A percentile compares a stretch with the other conserved stretches of the same genome.
These are phyloP conservation scores for Sycophaga agraensis DNA, from an alignment of 1,140 invertebrate genomes.

Conservation along the genomic window DNA sequence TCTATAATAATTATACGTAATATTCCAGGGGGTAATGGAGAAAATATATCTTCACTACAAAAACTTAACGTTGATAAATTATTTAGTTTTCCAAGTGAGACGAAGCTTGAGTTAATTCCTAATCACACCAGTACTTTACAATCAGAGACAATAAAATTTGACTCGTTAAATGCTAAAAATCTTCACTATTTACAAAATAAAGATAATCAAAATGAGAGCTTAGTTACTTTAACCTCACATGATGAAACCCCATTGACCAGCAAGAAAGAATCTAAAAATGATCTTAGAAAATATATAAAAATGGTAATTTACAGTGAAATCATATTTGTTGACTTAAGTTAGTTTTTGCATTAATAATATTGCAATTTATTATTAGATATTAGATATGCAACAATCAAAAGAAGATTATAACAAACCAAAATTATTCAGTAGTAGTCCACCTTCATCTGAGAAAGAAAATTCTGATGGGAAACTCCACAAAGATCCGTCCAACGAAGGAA, in stretches of 20 bases:
- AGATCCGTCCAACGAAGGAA: conserved; percentile 48
- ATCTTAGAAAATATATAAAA: conserved; percentile 51
- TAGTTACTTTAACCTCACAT: conserved; percentile 40
- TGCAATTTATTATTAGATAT: conserved; percentile 35
- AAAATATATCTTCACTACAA: conserved; percentile 42
- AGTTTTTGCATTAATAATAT: no score
- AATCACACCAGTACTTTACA: conserved; percentile 38
- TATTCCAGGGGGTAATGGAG: conserved; percentile 45
- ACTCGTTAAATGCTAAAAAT: conserved; percentile 29
- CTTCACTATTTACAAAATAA: conserved; percentile 28
- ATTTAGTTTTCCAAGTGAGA: conserved; percentile 40
- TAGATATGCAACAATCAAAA: conserved; percentile 49
- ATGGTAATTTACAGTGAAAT: conserved; percentile 45
- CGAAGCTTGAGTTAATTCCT: conserved; percentile 38
- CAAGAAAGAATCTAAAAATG: conserved; percentile 45
- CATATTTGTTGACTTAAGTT: conserved; percentile 7
- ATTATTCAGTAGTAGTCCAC: conserved; percentile 37
- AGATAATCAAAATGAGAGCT: conserved; percentile 43
- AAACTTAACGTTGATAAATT: conserved; percentile 46
- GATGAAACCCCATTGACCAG: conserved; percentile 43
- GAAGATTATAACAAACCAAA: conserved; percentile 38
- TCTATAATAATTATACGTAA: neutral
- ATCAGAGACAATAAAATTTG: conserved; percentile 40
- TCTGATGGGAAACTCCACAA: conserved; percentile 50
- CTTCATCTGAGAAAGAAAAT: conserved; percentile 44